phyloP scores from a whole-genome alignment of 2,888 invertebrate genomes.

The Latheticus oryzae region DNA sequence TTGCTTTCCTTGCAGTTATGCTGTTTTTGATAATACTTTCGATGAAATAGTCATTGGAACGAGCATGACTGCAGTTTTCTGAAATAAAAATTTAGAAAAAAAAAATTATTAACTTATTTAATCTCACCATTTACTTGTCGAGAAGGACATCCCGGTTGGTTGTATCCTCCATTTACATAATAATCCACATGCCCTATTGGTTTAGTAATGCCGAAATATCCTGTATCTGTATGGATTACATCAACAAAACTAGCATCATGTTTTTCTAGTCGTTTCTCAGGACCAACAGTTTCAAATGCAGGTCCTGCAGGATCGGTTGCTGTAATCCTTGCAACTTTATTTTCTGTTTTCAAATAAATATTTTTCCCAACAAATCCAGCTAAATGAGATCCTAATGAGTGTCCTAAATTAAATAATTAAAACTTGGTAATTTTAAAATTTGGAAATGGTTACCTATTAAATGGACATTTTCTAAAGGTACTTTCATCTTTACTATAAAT shows the following conservation, averaged over 20 bases:
- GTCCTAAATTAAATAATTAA: too few relatives aligned
- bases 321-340: constrained; percentile 64
- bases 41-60: constrained; percentile 65
- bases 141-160: constrained; percentile 75
- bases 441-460: constrained; percentile 61
- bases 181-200: constrained; percentile 81
- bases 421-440: constrained; percentile 29
- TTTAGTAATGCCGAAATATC: constrained; percentile 70
- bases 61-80: constrained; percentile 67
- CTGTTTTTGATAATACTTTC: constrained; percentile 65
- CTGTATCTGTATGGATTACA: constrained; percentile 79
- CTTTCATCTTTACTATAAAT: constrained; percentile 57
- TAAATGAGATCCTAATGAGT: constrained; percentile 58
- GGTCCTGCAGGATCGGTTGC: constrained; percentile 67
- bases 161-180: constrained; percentile 77
- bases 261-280: constrained; percentile 72
- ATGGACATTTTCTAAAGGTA: constrained; percentile 62
- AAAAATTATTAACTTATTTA: constrained; percentile 10
- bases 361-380: constrained; percentile 54
- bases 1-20: constrained; percentile 61
- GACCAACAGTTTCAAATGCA: constrained; percentile 44
- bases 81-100: constrained; percentile 44
- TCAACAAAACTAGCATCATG: constrained; percentile 80
- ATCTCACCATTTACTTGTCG: constrained; percentile 48
- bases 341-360: constrained; percentile 47